These are phyloP conservation scores for Coleophora flavipennella DNA, from an alignment of 2,888 invertebrate species.

Conservation along the genomic window DNA sequence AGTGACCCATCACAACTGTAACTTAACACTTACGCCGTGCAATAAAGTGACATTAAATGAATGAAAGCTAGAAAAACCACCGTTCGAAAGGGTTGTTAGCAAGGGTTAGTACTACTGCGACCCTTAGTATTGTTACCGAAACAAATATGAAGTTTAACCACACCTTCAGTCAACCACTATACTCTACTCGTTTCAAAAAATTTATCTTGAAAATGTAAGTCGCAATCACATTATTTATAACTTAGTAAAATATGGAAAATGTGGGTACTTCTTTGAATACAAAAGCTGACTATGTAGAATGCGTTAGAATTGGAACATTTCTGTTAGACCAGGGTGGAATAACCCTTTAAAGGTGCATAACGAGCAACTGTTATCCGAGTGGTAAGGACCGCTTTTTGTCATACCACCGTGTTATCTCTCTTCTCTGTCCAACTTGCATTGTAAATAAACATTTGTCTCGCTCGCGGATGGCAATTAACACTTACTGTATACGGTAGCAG, in stretches of 20 bases:
- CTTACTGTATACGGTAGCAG: constrained; percentile 60
- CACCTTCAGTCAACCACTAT: no score
- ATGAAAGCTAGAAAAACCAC: constrained; percentile 27
- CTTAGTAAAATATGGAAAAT: no score
- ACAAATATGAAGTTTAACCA: no score
- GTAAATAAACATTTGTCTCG: constrained; percentile 20
- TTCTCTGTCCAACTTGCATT: constrained; percentile 22
- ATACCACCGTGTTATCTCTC: constrained; percentile 28
- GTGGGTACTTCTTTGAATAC: no score
- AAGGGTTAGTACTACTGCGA: no score
- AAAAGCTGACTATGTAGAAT: no score
- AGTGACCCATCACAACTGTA: not conserved
- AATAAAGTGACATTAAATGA: constrained; percentile 32
- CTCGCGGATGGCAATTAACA: constrained; percentile 53
- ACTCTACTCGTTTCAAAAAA: no score
- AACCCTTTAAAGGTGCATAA: constrained; percentile 29
- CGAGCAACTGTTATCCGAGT: constrained; percentile 39
- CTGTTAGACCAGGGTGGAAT: no score
- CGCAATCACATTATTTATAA: no score
- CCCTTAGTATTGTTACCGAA: no score
- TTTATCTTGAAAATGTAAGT: no score
- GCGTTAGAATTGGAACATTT: no score
- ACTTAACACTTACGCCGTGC: constrained; percentile 14
- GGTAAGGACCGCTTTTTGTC: constrained; percentile 55
- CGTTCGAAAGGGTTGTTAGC: constrained; percentile 46